Percentiles rank a stretch among this genome's conserved stretches.
These are phyloP conservation scores for Odobenus rosmarus DNA, from an alignment of 2,113 vertebrate genomes.

Conservation along the genomic window DNA sequence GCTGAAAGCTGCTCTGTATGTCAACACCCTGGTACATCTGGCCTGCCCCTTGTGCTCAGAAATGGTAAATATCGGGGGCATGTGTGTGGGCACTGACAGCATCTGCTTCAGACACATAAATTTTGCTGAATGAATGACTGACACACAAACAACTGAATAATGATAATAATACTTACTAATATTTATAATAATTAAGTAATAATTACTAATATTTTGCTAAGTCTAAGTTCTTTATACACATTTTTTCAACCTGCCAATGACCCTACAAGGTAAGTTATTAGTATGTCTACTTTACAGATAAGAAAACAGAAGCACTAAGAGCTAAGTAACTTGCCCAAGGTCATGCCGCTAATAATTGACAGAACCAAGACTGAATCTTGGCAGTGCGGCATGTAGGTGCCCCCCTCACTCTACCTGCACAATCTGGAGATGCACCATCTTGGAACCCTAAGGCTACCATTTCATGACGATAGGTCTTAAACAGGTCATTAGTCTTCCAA, in stretches of 20 bases:
- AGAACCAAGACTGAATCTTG: not conserved
- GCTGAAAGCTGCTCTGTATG: not conserved
- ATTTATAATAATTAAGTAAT: not conserved
- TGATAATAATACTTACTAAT: not conserved
- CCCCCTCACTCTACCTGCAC: not conserved
- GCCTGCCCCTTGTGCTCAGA: not conserved
- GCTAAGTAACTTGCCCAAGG: not conserved
- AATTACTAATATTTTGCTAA: not conserved
- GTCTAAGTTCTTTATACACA: not conserved
- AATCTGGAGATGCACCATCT: not conserved
- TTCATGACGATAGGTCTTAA: not conserved
- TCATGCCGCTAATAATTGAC: not conserved
- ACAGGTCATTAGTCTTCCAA: slow-evolving; percentile 23
- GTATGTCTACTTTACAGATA: not conserved
- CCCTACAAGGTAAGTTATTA: not conserved
- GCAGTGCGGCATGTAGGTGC: not conserved
- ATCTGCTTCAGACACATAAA: not conserved
- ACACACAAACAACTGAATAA: not conserved
- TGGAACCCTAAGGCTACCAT: not conserved
- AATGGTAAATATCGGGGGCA: not conserved
- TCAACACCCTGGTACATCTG: not conserved
- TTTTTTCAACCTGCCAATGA: not conserved
- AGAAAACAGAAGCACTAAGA: slow-evolving; percentile 7
- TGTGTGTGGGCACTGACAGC: not conserved
- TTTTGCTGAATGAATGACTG: not conserved